A percentile compares a stretch with the other conserved stretches of the same genome.
phyloP scores from a whole-genome alignment of 1,140 invertebrate genomes.

The Anastrepha obliqua region DNA sequence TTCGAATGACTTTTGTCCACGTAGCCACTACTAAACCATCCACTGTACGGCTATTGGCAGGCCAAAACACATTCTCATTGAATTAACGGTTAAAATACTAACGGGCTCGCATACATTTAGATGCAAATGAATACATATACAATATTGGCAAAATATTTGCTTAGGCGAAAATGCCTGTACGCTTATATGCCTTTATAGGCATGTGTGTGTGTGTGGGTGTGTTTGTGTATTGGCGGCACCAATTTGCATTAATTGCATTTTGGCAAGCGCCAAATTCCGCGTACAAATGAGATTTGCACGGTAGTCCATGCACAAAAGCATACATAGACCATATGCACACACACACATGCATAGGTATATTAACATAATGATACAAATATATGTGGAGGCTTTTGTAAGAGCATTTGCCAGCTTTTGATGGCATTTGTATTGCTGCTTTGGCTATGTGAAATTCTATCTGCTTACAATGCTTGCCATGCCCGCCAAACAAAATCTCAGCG shows the following conservation, averaged over 20 bases:
- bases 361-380: neutral
- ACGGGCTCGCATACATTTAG: neutral
- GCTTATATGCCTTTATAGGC: neutral
- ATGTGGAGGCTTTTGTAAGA: neutral
- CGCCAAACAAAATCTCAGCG: neutral
- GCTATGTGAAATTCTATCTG: neutral
- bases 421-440: neutral
- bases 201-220: too few relatives aligned
- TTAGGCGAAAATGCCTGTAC: neutral
- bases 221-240: too few relatives aligned
- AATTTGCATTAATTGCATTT: slow-evolving; percentile 47
- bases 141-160: slow-evolving; percentile 5
- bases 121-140: neutral
- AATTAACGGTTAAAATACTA: slow-evolving; percentile 18
- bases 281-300: slow-evolving; percentile 25
- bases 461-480: neutral
- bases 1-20: too few relatives aligned
- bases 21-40: too few relatives aligned
- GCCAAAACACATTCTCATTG: neutral
- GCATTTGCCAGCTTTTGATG: neutral
- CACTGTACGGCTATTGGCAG: neutral
- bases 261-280: slow-evolving; percentile 23
- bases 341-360: neutral
- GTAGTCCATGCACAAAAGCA: neutral
- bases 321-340: neutral